Conservation (phyloP, 2,888 invertebrate species). For the Ectropis crepuscularia region DNA sequence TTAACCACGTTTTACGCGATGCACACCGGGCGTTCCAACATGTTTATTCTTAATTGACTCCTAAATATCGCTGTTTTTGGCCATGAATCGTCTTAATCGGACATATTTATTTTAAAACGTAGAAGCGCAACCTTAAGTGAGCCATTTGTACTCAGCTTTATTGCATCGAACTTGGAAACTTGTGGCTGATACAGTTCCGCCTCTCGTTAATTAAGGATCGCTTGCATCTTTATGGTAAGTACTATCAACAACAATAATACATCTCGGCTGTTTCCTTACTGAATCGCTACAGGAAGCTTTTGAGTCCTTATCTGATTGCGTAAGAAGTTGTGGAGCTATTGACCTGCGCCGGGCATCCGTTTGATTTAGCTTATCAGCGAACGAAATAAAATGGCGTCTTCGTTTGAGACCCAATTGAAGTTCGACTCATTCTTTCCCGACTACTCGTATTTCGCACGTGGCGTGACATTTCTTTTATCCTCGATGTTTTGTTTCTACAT, state of each 20-base stretch:
- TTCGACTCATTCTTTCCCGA: constrained; percentile 56
- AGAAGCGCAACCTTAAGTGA: constrained; percentile 59
- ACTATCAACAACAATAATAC: constrained; percentile 75
- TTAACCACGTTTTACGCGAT: constrained; percentile 76
- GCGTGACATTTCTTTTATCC: constrained; percentile 75
- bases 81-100: constrained; percentile 73
- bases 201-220: constrained; percentile 70
- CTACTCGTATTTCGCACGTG: constrained; percentile 69
- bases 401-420: constrained; percentile 40
- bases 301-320: constrained; percentile 72
- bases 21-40: constrained; percentile 67
- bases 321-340: constrained; percentile 66
- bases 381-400: constrained; percentile 66
- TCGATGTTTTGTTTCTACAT: constrained; percentile 73
- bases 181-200: constrained; percentile 60
- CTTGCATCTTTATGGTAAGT: constrained; percentile 65
- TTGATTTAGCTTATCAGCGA: constrained; percentile 59
- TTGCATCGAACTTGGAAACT: constrained; percentile 40
- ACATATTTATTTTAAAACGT: constrained; percentile 73
- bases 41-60: constrained; percentile 78
- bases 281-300: constrained; percentile 57
- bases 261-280: constrained; percentile 67
- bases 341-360: constrained; percentile 62
- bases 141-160: constrained; percentile 54
- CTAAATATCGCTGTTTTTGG: constrained; percentile 78